Conservation (phyloP, 2,888 invertebrate genomes). For the Drosophila kuntzei region DNA sequence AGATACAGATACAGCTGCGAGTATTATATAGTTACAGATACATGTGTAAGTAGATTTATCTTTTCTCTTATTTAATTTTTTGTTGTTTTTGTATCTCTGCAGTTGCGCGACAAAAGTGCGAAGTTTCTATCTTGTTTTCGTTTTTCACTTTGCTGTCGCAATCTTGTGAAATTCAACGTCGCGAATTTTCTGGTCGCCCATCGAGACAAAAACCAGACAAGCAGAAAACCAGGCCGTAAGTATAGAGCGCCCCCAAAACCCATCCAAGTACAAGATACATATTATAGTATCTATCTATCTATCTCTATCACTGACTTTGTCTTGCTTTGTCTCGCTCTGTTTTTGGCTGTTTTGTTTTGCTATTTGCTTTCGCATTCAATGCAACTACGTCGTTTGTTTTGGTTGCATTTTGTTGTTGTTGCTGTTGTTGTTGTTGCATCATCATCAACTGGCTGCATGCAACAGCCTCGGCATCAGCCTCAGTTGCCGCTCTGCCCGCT, state of each 20-base stretch:
- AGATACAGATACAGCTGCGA: conserved; percentile 19
- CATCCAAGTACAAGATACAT: conserved; percentile 32
- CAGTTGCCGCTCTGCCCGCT: not conserved
- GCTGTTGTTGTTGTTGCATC: conserved; percentile 50
- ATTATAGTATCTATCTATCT: not conserved
- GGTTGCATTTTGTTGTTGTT: conserved; percentile 34
- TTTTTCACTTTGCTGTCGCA: conserved; percentile 47
- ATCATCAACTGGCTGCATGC: conserved; percentile 62
- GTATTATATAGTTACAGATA: conserved; percentile 11
- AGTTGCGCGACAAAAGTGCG: conserved; percentile 71
- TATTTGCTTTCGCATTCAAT: conserved; percentile 64
- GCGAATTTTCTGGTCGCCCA: conserved; percentile 68
- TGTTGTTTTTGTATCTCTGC: conserved; percentile 43
- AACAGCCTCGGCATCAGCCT: conserved; percentile 25
- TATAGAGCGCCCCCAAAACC: conserved; percentile 28
- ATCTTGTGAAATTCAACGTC: conserved; percentile 75
- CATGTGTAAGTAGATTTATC: conserved; percentile 55
- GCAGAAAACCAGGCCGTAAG: conserved; percentile 48
- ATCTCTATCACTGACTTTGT: not conserved
- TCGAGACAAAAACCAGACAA: conserved; percentile 51
- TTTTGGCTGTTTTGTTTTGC: conserved; percentile 56
- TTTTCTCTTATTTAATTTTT: conserved; percentile 1
- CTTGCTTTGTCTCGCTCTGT: conserved; percentile 19
- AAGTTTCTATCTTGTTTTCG: conserved; percentile 43
- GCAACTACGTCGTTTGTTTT: conserved; percentile 57